Base-by-base conservation (phyloP, 2,797 vertebrate species). In the Staurois parvus region DNA sequence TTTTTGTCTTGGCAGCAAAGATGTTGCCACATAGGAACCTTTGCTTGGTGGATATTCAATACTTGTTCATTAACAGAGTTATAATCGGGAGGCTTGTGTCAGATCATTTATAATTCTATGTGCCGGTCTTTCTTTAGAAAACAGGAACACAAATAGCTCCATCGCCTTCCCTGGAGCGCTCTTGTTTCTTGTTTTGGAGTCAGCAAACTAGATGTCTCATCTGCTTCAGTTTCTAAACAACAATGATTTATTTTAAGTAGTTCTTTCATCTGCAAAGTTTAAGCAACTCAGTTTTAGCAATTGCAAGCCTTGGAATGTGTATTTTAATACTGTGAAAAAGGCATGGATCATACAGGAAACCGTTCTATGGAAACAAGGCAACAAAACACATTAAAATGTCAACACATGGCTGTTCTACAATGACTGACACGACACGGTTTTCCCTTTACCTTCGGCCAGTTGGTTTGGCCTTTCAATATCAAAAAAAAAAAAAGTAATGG, bases 51-150 rank as follows among this genome's bases (percentile, higher is more conserved):
- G 42, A 72, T 72, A 62, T 78, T 73, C 48, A 45, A 32, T 73
- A 64, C 37, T 79, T 79, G 24, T 74, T 72, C 64, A 85, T 67
- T 75, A 80, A n/a, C 59, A 56, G 79, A 84, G 37, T 84, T 37
- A 15, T 70, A 70, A 77, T 24, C 37, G 45, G 15, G 48, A 76
- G 9, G 62, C 24, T 26, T 34, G n/a, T 40, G 19, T 72, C 21
- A 48, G 24, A 28, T 56, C 56, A 72, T 30, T 26, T 70, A 68
- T 32, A 59, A 24, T n/a, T 59, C 52, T 19, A 3, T 19, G 34
- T 64, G 75, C 76, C 48, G 48, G 28, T 9, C 24, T 17, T 62
- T 62, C 48, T 24, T 24, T 37, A n/a, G 26, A 59, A 72, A 80
- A 70, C n/a, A 81, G 62, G 68, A 73, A 64, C 26, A n/a, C 28